These are phyloP conservation scores for Ditula angustiorana DNA, from an alignment of 2,888 invertebrate species.

Conservation along the genomic window DNA sequence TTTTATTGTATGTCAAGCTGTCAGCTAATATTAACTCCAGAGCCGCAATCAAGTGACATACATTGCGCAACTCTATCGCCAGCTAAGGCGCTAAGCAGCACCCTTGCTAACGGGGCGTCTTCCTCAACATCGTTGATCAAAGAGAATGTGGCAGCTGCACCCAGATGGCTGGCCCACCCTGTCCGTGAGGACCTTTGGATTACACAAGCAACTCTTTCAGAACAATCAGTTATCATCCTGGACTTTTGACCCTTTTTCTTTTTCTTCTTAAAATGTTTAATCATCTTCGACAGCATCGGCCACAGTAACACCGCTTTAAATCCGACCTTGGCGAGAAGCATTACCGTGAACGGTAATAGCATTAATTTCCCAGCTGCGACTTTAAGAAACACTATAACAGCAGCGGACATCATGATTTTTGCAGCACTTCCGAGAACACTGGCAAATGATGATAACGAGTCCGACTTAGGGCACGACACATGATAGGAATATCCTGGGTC, in stretches of 20 bases:
- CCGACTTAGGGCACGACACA: conserved; percentile 70
- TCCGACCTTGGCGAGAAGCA: conserved; percentile 73
- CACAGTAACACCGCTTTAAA: conserved; percentile 74
- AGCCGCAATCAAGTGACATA: conserved; percentile 78
- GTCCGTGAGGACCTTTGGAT: conserved; percentile 64
- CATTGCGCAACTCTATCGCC: conserved; percentile 79
- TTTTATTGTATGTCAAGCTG: conserved; percentile 60
- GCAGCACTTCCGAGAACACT: conserved; percentile 76
- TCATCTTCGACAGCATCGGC: conserved; percentile 78
- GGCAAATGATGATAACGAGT: conserved; percentile 72
- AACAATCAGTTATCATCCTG: conserved; percentile 72
- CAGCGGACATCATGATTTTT: conserved; percentile 78
- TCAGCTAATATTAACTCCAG: conserved; percentile 80
- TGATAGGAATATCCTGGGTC: conserved; percentile 58
- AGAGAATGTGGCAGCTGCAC: conserved; percentile 73
- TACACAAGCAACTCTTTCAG: conserved; percentile 74
- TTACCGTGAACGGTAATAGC: conserved; percentile 68
- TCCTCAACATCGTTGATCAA: conserved; percentile 75
- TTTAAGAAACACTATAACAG: conserved; percentile 73
- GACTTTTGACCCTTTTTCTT: conserved; percentile 71
- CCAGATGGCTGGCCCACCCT: conserved; percentile 71
- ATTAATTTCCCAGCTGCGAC: conserved; percentile 73
- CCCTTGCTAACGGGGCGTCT: conserved; percentile 70
- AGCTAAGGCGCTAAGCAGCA: conserved; percentile 71
- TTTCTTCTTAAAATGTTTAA: conserved; percentile 75